Conservation (phyloP, 2,113 vertebrate genomes). For the Mystacornis crossleyi region DNA sequence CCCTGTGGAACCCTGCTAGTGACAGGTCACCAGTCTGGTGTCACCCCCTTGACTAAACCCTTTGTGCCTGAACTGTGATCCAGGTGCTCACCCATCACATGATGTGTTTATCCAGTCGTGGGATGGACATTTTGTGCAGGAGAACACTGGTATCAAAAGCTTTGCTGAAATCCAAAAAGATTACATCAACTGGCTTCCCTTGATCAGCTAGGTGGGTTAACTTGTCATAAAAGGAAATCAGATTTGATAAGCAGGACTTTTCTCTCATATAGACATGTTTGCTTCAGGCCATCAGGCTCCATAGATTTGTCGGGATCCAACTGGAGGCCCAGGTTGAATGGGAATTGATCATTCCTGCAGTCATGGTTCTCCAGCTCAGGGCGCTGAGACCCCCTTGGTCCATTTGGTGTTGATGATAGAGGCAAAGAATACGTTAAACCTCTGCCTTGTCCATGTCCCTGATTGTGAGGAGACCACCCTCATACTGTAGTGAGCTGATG, state of each 20-base stretch:
- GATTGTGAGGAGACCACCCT: neutral
- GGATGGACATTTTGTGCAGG: neutral
- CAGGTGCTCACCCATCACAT: neutral
- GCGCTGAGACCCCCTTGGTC: neutral
- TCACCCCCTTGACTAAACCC: neutral
- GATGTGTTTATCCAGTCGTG: neutral
- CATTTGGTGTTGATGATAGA: neutral
- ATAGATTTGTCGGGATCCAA: neutral
- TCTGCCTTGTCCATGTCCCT: neutral
- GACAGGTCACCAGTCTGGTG: neutral
- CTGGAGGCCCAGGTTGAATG: too few species aligned
- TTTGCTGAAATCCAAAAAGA: neutral
- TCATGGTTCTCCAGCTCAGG: neutral
- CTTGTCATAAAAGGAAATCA: neutral
- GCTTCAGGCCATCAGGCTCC: neutral
- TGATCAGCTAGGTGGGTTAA: neutral
- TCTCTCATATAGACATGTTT: neutral
- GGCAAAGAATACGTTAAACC: neutral
- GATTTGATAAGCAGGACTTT: neutral
- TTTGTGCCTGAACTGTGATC: neutral
- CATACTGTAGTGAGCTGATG: neutral
- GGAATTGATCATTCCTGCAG: neutral
- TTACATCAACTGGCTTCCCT: neutral
- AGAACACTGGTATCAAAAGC: rapidly evolving
- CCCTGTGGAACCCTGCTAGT: neutral